phyloP scores from a whole-genome alignment of 2,113 vertebrate genomes.

The Pungitius pungitius region DNA sequence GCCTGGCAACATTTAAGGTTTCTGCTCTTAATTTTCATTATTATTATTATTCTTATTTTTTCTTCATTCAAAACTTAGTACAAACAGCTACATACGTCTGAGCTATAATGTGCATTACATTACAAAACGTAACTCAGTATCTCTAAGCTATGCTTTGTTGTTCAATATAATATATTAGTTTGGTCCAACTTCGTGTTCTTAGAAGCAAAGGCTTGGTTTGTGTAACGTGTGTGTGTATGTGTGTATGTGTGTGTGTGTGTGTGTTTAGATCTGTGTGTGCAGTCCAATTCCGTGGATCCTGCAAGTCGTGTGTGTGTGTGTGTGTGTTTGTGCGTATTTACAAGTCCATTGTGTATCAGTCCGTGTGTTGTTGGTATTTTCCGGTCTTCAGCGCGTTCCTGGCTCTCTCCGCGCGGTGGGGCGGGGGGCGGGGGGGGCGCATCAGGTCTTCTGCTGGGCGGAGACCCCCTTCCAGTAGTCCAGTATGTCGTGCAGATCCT shows the following conservation, averaged over 20 bases:
- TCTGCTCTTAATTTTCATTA: conserved; percentile 47
- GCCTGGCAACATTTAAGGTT: conserved; percentile 62
- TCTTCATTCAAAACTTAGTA: conserved; percentile 70
- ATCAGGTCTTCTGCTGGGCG: conserved; percentile 97
- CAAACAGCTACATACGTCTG: conserved; percentile 77
- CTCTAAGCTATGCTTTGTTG: conserved; percentile 55
- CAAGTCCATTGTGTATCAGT: conserved; percentile 55
- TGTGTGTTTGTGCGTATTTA: conserved; percentile 67
- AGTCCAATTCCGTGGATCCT: conserved; percentile 15
- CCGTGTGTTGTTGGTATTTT: conserved; percentile 33
- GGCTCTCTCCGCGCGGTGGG: conserved; percentile 53
- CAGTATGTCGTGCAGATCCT: conserved; percentile 98
- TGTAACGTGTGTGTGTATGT: conserved; percentile 52
- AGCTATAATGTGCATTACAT: conserved; percentile 72
- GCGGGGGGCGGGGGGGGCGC: too few species aligned
- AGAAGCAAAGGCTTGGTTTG: conserved; percentile 66
- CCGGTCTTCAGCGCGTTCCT: conserved; percentile 40
- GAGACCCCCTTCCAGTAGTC: conserved; percentile 99
- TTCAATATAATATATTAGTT: conserved; percentile 69
- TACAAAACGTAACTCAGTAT: conserved; percentile 73
- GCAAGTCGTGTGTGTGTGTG: conserved; percentile 16
- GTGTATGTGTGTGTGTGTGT: conserved; percentile 28
- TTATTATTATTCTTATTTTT: conserved; percentile 20
- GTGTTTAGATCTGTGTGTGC: conserved; percentile 18
- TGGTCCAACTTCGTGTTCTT: conserved; percentile 67